Conservation (phyloP, 1,140 invertebrate species). For the Eupeodes corollae region DNA sequence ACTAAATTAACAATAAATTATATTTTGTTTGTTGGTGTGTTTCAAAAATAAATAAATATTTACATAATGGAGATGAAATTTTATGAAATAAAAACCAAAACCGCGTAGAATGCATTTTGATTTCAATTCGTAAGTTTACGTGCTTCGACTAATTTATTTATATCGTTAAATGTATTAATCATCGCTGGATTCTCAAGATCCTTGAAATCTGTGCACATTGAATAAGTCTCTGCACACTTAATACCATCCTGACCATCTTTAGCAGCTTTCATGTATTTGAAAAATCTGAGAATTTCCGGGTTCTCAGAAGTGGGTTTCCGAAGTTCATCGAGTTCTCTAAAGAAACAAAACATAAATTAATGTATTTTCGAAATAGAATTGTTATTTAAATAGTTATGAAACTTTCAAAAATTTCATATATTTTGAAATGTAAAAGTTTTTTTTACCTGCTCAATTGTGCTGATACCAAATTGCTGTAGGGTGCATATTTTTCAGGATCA, state of each 20-base stretch:
- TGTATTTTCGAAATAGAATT: not conserved
- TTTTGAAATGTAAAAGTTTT: not conserved
- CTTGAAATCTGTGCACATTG: constrained; percentile 44
- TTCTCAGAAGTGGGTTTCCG: constrained; percentile 70
- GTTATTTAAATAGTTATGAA: too few species aligned
- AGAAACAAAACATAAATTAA: constrained; percentile 7
- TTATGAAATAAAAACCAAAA: too few species aligned
- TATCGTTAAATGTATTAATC: constrained; percentile 73
- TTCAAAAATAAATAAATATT: too few species aligned
- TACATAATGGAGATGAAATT: too few species aligned
- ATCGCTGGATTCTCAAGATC: constrained; percentile 60
- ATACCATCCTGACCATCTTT: constrained; percentile 70
- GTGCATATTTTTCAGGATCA: constrained; percentile 71
- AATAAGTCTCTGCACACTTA: constrained; percentile 50
- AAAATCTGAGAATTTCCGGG: constrained; percentile 72
- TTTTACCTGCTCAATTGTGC: constrained; percentile 69
- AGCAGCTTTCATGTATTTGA: constrained; percentile 77
- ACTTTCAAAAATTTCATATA: too few species aligned
- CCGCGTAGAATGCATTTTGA: too few species aligned
- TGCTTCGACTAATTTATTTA: constrained; percentile 72
- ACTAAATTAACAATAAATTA: too few species aligned
- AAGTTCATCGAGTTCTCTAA: constrained; percentile 68
- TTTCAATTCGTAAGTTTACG: constrained; percentile 44
- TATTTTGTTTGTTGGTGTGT: too few species aligned
- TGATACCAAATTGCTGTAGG: constrained; percentile 76